Base-by-base conservation (phyloP, 2,888 invertebrate genomes). In the Frankliniella fusca region DNA sequence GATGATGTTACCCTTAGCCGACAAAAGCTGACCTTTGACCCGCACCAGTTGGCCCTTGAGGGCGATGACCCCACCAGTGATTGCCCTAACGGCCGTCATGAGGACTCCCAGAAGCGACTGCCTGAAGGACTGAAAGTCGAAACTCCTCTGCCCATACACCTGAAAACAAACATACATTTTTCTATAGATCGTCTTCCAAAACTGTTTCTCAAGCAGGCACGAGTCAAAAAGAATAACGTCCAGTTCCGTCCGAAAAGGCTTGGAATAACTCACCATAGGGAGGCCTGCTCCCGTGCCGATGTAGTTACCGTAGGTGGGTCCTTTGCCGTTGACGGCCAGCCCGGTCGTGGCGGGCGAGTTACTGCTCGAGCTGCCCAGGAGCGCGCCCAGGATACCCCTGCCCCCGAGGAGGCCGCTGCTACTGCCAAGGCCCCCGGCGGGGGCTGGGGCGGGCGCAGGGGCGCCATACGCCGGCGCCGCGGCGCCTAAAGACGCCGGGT, bases 1-100 rank as follows among this genome's bases (percentile, higher is more conserved):
- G 70, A 76, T 76, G 70, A 76, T 76, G 70, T 90, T 90, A 28
- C 92, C 92, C 84, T 91, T 90, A 15, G 91, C 90, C 50, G 91
- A 90, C 48, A 92, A 87, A 20, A 92, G 87, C 85, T 91, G 91
- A 20, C 95, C 95, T 81, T 95, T 92, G 76, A 95, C 95, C 88
- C 95, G 95, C 85, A 95, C 93, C 49, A 95, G 89, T 87, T 95
- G 94, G 0, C 95, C 95, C 86, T 95, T 95, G 27, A 95, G 90
- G 65, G 95, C 95, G 3, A 95, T 92, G 12, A 95, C 93, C 81
- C 95, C 95, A 20, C 95, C 95, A 20, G 95, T 94, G 83, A 95
- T 94, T 20, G 95, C 95, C 86, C 95, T 95, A 0, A 94, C 93
- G 0, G 95, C 95, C 90, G 95, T 94, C 87, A 95, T 91, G 15